These are phyloP conservation scores for Limnothrissa miodon DNA, from an alignment of 2,113 vertebrate genomes.

Conservation along the genomic window DNA sequence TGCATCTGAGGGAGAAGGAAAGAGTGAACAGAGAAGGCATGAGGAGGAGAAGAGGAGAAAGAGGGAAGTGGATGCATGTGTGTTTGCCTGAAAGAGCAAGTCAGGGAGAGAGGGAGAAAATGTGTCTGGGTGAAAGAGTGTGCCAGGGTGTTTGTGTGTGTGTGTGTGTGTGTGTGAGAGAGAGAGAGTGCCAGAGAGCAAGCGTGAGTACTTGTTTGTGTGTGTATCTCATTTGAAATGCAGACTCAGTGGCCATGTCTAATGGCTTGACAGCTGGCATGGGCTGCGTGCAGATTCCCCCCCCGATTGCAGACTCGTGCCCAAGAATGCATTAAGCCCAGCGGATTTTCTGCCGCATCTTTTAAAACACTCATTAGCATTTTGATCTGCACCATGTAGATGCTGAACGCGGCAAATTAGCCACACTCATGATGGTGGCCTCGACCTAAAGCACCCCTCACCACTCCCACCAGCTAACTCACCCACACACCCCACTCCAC, in stretches of 20 bases:
- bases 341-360: neutral
- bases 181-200: neutral
- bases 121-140: neutral
- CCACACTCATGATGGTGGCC: neutral
- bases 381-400: neutral
- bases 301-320: neutral
- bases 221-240: neutral
- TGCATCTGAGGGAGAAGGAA: neutral
- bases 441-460: neutral
- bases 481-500: neutral
- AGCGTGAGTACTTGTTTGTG: neutral
- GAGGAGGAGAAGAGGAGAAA: neutral
- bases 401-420: neutral
- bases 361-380: conserved; percentile 1
- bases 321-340: conserved; percentile 24
- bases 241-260: neutral
- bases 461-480: neutral
- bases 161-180: neutral
- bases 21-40: neutral
- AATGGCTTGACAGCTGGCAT: conserved; percentile 17
- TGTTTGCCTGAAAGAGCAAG: no score
- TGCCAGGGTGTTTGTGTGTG: neutral
- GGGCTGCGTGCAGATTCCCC: neutral
- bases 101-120: neutral
- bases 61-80: neutral